phyloP scores from a whole-genome alignment of 2,797 vertebrate species.

The Siniperca undulata region DNA sequence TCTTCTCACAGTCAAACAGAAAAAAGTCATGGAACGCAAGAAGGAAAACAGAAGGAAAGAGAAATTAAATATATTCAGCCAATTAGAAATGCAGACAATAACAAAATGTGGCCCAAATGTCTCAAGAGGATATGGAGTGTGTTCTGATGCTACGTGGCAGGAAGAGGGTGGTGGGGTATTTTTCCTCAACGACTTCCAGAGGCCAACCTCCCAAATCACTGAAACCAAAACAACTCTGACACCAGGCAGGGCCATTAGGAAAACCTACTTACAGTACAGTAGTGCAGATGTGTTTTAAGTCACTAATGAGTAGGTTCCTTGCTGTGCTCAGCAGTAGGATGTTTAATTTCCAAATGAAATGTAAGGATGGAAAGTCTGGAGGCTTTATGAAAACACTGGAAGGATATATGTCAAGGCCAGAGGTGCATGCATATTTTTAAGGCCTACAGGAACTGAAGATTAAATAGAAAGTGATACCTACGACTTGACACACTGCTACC shows the following conservation, averaged over 20 bases:
- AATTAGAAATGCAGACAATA: constrained; percentile 45
- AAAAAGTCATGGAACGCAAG: not conserved
- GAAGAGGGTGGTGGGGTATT: constrained; percentile 29
- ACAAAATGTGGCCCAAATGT: constrained; percentile 48
- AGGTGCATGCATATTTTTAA: constrained; percentile 21
- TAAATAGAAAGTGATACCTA: constrained; percentile 26
- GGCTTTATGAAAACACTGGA: constrained; percentile 50
- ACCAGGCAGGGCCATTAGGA: constrained; percentile 40
- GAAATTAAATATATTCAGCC: not conserved
- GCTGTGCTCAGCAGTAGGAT: constrained; percentile 20
- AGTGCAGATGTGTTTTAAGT: constrained; percentile 26
- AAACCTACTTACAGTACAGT: constrained; percentile 17
- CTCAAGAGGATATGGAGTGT: constrained; percentile 42
- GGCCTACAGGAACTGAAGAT: constrained; percentile 1
- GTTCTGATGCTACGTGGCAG: constrained; percentile 65
- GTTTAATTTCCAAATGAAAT: constrained; percentile 44
- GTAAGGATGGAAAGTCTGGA: constrained; percentile 41
- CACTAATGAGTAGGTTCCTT: constrained; percentile 49
- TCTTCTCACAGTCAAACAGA: not conserved
- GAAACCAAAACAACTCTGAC: constrained; percentile 64
- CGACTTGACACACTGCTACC: not conserved
- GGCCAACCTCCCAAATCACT: constrained; percentile 42
- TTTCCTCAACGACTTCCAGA: constrained; percentile 67
- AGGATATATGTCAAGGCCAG: constrained; percentile 26
- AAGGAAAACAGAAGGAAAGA: constrained; percentile 9